These are phyloP conservation scores for Hirudo medicinalis DNA, from an alignment of 1,140 invertebrate genomes.

Conservation along the genomic window DNA sequence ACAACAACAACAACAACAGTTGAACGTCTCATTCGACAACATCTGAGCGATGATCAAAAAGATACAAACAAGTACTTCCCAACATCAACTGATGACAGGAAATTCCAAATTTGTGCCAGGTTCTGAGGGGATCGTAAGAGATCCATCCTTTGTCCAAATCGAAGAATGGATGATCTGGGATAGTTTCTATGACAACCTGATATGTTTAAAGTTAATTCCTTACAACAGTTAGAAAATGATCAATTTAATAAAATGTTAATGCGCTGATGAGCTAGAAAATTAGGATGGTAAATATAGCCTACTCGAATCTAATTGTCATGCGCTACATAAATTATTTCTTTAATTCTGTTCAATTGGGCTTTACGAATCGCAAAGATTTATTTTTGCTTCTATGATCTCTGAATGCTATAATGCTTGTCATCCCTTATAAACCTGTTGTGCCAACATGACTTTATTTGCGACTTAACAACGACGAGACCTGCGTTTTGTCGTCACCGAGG, in stretches of 20 bases:
- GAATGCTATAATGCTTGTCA: too few relatives aligned
- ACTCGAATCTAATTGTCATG: too few relatives aligned
- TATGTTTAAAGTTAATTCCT: neutral
- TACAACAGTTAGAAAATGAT: neutral
- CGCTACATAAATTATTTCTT: too few relatives aligned
- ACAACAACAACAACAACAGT: too few relatives aligned
- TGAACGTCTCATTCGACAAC: neutral
- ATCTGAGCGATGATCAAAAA: neutral
- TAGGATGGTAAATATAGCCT: too few relatives aligned
- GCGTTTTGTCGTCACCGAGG: neutral
- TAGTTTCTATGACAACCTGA: neutral
- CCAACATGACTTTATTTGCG: too few relatives aligned
- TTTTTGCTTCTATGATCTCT: too few relatives aligned
- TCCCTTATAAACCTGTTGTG: too few relatives aligned
- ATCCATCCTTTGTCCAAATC: neutral
- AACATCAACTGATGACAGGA: neutral
- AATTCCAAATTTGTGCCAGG: conserved; percentile 3
- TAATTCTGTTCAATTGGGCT: too few relatives aligned
- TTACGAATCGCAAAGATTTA: too few relatives aligned
- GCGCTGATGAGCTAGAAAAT: too few relatives aligned
- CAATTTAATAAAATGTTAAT: too few relatives aligned
- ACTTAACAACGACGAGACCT: conserved; percentile 1
- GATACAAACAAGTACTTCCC: neutral
- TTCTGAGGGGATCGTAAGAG: neutral
- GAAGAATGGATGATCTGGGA: neutral